A percentile compares a stretch with the other conserved stretches of the same genome.
Conservation (phyloP, 2,113 vertebrate species). For the Progne subis region DNA sequence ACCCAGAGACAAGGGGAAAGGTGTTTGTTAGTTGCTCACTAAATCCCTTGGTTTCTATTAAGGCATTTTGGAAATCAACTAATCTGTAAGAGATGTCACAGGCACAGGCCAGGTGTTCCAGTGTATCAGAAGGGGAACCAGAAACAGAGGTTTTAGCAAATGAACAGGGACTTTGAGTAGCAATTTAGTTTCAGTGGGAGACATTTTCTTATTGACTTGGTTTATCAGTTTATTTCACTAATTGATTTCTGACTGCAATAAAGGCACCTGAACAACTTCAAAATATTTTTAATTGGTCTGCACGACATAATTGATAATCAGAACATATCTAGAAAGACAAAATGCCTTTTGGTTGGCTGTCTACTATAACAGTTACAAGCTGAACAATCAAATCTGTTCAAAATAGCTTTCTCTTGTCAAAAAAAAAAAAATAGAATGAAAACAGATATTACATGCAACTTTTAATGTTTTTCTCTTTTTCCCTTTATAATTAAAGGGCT, state of each 20-base stretch:
- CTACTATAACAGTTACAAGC: constrained; percentile 34
- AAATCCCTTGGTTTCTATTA: constrained; percentile 6
- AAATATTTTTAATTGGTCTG: constrained; percentile 8
- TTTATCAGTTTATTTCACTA: constrained; percentile 29
- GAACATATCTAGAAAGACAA: constrained; percentile 53
- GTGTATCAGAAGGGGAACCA: not conserved
- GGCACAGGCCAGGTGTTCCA: not conserved
- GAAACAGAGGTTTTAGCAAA: constrained; percentile 9
- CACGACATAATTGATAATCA: constrained; percentile 42
- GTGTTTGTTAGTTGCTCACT: constrained; percentile 20
- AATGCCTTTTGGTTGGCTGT: constrained; percentile 55
- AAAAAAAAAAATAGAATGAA: not conserved
- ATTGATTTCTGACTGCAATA: not conserved
- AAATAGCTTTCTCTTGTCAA: constrained; percentile 26
- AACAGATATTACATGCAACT: constrained; percentile 24
- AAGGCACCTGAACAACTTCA: constrained; percentile 11
- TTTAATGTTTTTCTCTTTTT: not conserved
- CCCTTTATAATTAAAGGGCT: constrained; percentile 37
- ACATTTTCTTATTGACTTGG: not conserved
- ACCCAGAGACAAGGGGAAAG: not conserved
- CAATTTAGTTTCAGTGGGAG: not conserved
- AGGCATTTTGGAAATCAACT: not conserved
- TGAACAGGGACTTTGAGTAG: not conserved
- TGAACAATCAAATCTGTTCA: constrained; percentile 52
- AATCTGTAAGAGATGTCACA: not conserved